Evolutionary conservation across 53 echinoderm and acorn worm species (phyloP), one percentile per base, ranked within the genome.

Genomic region (Mesocentrotus franciscanus): DNA sequence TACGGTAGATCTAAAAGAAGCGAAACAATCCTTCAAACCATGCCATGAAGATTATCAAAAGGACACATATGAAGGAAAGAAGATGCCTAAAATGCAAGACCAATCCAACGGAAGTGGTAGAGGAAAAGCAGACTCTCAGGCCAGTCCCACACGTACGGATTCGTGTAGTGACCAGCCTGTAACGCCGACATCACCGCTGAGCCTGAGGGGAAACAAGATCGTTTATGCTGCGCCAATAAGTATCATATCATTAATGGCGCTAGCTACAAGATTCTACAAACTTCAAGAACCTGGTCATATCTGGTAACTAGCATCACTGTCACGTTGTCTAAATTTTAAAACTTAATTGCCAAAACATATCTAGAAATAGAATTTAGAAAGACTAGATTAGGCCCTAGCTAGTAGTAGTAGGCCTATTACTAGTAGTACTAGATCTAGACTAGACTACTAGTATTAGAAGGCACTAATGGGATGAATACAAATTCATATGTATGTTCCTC

Each of bases 231-330:
- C 29, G 4, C 55, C 78, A 10, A 20, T 93, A 72, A 14, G 75
- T 74, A 12, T 72, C 17, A 75, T 93, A n/a, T 56, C 93, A 24
- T n/a, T 92, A 20, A 71, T 97, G 13, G 96, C 97, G 18, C 87
- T 98, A 70, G 56, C 61, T 16, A 95, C 98, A 34, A 95, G 98
- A 96, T 98, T 96, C 39, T 98, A 96, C 93, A 98, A 95, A 93
- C 83, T 98, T 36, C 57, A 85, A 59, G 97, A 97, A 96, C 98
- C 98, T 76, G 90, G 97, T 78, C 98, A 98, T 94, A 97, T 98
- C 0, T 98, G 98, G 98, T 98, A 95, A 96, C 96, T 29, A 71
- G 26, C 35, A 20, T 72, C 32, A 57, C 58, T 27, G 26, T 29
- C 13, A 9, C n/a, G n/a, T n/a, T n/a, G n/a, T n/a, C n/a, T 16